Conservation (phyloP, 2,888 invertebrate species). For the Leptopterna dolabrata region DNA sequence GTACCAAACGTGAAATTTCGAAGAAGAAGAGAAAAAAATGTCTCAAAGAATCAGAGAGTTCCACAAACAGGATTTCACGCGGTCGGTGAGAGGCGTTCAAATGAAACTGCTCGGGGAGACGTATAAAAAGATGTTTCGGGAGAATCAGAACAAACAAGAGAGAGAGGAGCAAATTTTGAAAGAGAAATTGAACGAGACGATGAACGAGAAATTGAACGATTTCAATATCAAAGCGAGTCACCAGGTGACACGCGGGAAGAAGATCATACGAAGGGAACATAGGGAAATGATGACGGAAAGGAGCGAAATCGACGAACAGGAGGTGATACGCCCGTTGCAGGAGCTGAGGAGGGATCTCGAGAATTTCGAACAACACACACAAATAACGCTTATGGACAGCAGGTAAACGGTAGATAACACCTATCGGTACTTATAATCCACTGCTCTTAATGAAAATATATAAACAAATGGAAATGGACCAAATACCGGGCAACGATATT, state of each 20-base stretch:
- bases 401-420: conserved; percentile 70
- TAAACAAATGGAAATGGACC: too few species aligned
- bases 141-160: background rate
- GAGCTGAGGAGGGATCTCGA: conserved; percentile 74
- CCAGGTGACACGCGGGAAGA: background rate
- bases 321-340: conserved; percentile 71
- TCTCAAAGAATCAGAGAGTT: conserved; percentile 40
- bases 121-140: conserved; percentile 67
- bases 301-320: conserved; percentile 35
- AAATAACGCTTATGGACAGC: conserved; percentile 73
- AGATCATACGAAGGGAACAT: conserved; percentile 26
- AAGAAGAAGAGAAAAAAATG: conserved; percentile 16
- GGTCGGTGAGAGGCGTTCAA: conserved; percentile 76
- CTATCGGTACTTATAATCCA: too few species aligned
- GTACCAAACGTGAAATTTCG: too few species aligned
- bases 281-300: conserved; percentile 39
- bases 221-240: background rate
- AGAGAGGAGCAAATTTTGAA: background rate
- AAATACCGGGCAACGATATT: too few species aligned
- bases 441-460: too few species aligned
- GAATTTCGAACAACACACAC: conserved; percentile 74
- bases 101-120: conserved; percentile 67
- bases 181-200: background rate
- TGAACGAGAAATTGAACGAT: background rate
- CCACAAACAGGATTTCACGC: conserved; percentile 36